phyloP scores from a whole-genome alignment of 2,113 vertebrate genomes.

The Pollachius pollachius region DNA sequence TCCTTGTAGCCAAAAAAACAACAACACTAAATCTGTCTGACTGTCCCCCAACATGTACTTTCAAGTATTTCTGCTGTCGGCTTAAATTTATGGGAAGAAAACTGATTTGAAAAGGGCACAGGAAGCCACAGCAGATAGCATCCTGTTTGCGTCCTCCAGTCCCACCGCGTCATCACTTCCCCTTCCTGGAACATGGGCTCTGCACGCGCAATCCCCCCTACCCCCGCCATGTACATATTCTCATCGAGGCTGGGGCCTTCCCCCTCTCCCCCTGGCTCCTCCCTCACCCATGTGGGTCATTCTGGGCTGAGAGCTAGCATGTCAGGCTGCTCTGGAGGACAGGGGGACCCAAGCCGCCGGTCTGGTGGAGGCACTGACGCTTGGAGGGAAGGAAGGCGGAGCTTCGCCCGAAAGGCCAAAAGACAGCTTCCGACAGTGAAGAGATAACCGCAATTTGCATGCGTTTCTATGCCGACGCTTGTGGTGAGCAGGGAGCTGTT shows the following conservation, averaged over 20 bases:
- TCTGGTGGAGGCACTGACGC: no score
- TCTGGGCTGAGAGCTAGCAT: background rate
- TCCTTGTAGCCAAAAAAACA: no score
- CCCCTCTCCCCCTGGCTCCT: constrained; percentile 14
- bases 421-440: no score
- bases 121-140: constrained; percentile 72
- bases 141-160: constrained; percentile 75
- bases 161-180: constrained; percentile 74
- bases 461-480: background rate
- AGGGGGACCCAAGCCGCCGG: no score
- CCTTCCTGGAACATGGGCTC: constrained; percentile 72
- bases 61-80: constrained; percentile 27
- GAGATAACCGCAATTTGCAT: no score
- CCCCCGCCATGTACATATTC: constrained; percentile 61
- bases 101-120: constrained; percentile 61
- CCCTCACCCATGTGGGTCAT: background rate
- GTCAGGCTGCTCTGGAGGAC: no score
- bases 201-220: no score
- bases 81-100: constrained; percentile 55
- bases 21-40: no score
- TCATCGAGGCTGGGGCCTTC: constrained; percentile 30
- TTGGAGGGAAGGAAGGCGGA: no score
- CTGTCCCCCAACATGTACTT: background rate
- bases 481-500: background rate
- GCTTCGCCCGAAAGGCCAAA: no score